These are phyloP conservation scores for Electrophaes corylata DNA, from an alignment of 2,888 invertebrate species.

Conservation along the genomic window DNA sequence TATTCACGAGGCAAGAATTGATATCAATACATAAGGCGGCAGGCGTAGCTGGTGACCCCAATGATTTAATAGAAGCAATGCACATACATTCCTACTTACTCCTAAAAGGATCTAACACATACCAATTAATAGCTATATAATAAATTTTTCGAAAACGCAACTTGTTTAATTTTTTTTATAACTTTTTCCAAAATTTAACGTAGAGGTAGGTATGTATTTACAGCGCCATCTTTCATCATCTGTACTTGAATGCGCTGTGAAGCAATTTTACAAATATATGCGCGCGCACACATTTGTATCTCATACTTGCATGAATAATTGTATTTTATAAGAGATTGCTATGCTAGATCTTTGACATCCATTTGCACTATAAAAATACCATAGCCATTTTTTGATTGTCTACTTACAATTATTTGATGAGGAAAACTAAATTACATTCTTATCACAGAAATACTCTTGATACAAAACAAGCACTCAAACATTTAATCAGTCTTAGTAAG, in stretches of 20 bases:
- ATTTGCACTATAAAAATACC: too few relatives aligned
- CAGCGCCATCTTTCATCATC: too few relatives aligned
- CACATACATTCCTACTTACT: constrained; percentile 94
- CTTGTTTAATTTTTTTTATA: constrained; percentile 1
- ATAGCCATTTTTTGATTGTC: constrained; percentile 4
- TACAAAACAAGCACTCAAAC: constrained; percentile 7
- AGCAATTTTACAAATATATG: too few relatives aligned
- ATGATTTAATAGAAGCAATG: constrained; percentile 89
- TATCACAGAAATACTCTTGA: constrained; percentile 25
- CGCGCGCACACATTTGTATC: too few relatives aligned
- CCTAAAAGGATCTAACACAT: constrained; percentile 90
- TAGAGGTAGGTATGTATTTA: too few relatives aligned
- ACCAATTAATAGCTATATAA: constrained; percentile 82
- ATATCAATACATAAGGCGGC: constrained; percentile 87
- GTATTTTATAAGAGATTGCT: too few relatives aligned
- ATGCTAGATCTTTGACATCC: too few relatives aligned
- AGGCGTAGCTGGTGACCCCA: constrained; percentile 87
- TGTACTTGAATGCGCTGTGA: too few relatives aligned
- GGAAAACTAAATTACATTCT: constrained; percentile 12
- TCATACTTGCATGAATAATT: too few relatives aligned
- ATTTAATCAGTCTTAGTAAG: constrained; percentile 40
- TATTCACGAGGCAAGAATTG: constrained; percentile 91
- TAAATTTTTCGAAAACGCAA: constrained; percentile 13
- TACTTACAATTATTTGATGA: not conserved
- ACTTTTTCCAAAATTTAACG: too few relatives aligned